Evolutionary conservation across 2,797 vertebrate species (phyloP).

Genomic region (Pseudocheirus occidentalis): DNA sequence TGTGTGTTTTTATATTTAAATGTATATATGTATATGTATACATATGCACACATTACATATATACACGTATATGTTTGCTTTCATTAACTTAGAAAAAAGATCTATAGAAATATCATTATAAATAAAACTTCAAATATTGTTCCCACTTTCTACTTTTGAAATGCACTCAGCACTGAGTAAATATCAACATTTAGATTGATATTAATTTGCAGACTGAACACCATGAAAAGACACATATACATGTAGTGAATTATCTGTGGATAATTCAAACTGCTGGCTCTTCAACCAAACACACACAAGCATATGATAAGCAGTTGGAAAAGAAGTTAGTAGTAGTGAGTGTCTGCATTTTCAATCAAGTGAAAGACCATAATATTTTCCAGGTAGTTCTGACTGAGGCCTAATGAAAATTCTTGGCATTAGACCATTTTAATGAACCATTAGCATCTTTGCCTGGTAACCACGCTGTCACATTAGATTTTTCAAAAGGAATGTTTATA

Average conservation of each 20-base stretch:
- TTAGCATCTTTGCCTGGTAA: background rate
- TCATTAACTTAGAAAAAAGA: background rate
- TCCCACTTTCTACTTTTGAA: background rate
- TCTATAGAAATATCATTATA: background rate
- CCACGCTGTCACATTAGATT: background rate
- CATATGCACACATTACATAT: too few relatives aligned
- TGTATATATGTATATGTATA: too few relatives aligned
- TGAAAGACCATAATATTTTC: background rate
- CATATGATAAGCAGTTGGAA: background rate
- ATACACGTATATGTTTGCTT: background rate
- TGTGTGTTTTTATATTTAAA: too few relatives aligned
- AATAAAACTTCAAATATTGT: background rate
- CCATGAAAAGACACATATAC: background rate
- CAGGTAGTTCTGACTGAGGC: background rate
- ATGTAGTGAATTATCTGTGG: background rate
- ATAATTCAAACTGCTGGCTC: background rate
- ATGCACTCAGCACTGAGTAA: background rate
- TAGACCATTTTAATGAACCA: background rate
- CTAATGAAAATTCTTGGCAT: background rate
- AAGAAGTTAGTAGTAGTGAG: background rate
- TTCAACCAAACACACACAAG: background rate
- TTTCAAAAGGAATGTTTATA: background rate
- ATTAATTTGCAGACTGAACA: background rate
- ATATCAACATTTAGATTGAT: background rate
- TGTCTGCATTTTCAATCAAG: background rate